Evolutionary conservation across 2,113 vertebrate genomes (phyloP).

Genomic region (Nothocercus nigrocapillus): DNA sequence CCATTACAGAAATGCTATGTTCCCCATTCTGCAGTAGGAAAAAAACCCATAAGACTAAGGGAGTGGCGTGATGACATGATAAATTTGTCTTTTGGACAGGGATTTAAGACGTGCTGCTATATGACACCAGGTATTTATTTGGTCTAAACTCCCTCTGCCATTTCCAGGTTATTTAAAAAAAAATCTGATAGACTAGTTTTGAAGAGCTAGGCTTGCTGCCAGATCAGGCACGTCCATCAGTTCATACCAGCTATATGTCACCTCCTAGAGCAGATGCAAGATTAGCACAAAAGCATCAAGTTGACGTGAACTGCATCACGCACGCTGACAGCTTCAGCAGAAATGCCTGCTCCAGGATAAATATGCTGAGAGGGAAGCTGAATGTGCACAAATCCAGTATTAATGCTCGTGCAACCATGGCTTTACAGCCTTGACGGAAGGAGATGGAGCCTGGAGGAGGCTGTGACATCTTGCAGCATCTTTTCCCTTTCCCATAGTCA

Average conservation of each 20-base stretch:
- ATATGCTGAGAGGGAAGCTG: neutral
- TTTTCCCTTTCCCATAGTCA: neutral
- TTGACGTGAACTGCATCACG: accelerated
- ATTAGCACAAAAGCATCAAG: accelerated
- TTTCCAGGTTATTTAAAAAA: neutral
- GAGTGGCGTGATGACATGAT: neutral
- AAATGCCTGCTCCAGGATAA: accelerated
- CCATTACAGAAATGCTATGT: neutral
- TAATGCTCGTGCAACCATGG: accelerated
- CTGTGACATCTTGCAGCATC: neutral
- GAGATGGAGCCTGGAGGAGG: neutral
- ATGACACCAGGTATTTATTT: neutral
- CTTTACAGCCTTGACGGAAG: neutral
- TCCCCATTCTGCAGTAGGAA: neutral
- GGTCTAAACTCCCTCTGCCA: neutral
- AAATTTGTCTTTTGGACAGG: neutral
- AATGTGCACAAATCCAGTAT: neutral
- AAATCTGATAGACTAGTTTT: neutral
- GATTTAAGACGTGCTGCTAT: neutral
- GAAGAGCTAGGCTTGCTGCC: neutral
- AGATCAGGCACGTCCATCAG: neutral
- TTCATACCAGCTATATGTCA: accelerated
- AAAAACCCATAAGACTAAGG: neutral
- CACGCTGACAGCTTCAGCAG: neutral
- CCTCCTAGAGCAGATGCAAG: neutral